These are phyloP conservation scores for Eidolon dupreanum DNA, from an alignment of 2,797 vertebrate species.

Conservation along the genomic window DNA sequence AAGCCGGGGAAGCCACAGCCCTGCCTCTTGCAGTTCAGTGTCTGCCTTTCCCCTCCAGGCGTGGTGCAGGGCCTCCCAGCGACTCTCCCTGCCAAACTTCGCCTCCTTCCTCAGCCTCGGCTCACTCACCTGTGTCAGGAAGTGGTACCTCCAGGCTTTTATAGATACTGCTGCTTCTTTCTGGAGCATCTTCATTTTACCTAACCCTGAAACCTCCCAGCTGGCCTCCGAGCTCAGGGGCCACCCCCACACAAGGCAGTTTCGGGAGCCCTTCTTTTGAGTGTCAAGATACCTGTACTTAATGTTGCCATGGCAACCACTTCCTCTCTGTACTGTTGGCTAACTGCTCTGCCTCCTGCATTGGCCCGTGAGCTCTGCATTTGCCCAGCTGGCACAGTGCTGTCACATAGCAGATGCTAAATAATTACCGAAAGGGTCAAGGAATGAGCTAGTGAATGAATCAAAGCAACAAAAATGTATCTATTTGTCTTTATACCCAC, in stretches of 20 bases:
- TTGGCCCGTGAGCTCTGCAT: not conserved
- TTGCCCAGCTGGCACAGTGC: accelerated
- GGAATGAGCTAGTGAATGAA: not conserved
- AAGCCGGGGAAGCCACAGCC: too few relatives aligned
- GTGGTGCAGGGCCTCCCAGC: too few relatives aligned
- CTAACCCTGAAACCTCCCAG: not conserved
- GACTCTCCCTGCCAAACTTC: not conserved
- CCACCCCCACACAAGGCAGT: not conserved
- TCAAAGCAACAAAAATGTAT: not conserved
- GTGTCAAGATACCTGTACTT: accelerated
- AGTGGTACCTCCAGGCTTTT: not conserved
- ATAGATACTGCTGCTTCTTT: not conserved
- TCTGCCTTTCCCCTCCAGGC: not conserved
- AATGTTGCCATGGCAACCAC: accelerated
- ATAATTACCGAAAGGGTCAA: not conserved
- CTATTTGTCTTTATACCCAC: not conserved
- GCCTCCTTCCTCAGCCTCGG: not conserved
- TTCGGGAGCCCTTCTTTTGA: not conserved
- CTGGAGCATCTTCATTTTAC: not conserved
- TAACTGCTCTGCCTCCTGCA: not conserved
- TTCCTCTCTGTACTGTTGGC: accelerated
- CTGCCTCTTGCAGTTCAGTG: accelerated
- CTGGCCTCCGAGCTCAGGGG: not conserved
- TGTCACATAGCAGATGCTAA: not conserved
- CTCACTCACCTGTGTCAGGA: not conserved